A percentile compares a stretch with the other conserved stretches of the same genome.
Evolutionary conservation across 2,113 vertebrate genomes (phyloP).

Genomic region (Ciconia maguari): DNA sequence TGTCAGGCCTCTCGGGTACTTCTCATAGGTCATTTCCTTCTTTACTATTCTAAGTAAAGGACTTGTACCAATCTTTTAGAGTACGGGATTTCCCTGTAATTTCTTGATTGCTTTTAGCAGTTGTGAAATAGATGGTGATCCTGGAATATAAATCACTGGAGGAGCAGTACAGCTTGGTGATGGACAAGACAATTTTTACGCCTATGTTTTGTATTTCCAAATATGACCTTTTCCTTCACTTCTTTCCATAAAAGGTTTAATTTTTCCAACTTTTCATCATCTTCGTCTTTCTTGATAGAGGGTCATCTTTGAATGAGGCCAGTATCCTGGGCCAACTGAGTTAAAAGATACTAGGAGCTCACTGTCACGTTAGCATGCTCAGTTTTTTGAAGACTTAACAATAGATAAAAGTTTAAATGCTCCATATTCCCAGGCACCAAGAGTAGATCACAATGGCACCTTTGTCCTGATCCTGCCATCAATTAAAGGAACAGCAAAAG

Average conservation of each 20-base stretch:
- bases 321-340: neutral
- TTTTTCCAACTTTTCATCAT: neutral
- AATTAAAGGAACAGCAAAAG: neutral
- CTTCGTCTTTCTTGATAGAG: neutral
- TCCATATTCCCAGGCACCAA: neutral
- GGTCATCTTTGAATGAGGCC: neutral
- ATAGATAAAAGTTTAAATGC: neutral
- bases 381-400: neutral
- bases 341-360: neutral
- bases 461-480: neutral
- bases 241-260: neutral
- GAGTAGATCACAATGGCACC: neutral
- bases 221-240: neutral
- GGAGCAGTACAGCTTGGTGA: neutral
- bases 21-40: neutral
- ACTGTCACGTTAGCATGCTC: neutral
- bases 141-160: neutral
- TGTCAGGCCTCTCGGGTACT: neutral
- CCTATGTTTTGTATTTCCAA: neutral
- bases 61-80: neutral
- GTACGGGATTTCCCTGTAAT: neutral
- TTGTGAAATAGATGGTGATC: neutral
- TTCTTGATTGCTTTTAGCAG: neutral
- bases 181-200: neutral
- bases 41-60: neutral